A percentile compares a stretch with the other conserved stretches of the same genome.
Conservation (phyloP, 2,113 vertebrate genomes). For the Hiodon tergisus region DNA sequence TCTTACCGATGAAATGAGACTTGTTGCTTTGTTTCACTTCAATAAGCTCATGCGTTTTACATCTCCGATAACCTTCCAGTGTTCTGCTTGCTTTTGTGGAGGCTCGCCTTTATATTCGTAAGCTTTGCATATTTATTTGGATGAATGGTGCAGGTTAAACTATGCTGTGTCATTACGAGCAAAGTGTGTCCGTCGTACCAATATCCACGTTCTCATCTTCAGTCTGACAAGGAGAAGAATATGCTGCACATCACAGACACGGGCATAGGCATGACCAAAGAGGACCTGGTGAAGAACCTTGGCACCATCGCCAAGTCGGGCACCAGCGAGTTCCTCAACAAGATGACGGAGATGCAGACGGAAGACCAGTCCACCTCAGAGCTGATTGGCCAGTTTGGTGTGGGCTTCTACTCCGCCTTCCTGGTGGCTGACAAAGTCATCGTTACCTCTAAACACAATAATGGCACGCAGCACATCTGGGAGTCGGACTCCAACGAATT, state of each 20-base stretch:
- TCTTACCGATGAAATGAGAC: no score
- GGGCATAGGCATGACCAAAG: conserved; percentile 95
- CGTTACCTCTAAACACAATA: conserved; percentile 95
- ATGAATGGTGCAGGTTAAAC: no score
- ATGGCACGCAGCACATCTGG: conserved; percentile 95
- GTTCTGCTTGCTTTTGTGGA: no score
- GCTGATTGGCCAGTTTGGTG: conserved; percentile 96
- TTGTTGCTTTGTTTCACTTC: neutral
- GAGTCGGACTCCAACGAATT: conserved; percentile 96
- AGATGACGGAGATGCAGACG: conserved; percentile 84
- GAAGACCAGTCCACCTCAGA: conserved; percentile 94
- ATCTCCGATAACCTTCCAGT: no score
- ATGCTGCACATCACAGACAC: conserved; percentile 97
- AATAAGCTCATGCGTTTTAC: neutral
- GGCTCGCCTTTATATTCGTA: no score
- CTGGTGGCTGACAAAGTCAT: conserved; percentile 95
- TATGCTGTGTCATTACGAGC: no score
- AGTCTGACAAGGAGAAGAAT: conserved; percentile 98
- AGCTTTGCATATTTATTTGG: no score
- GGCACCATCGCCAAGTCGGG: conserved; percentile 98
- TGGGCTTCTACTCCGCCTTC: conserved; percentile 98
- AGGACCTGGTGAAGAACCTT: conserved; percentile 89
- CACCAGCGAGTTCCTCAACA: conserved; percentile 95
- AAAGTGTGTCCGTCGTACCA: no score
- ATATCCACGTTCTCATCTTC: neutral